These are phyloP conservation scores for Phenganax subtilis DNA, from an alignment of 92 coral and sea anemone genomes.

Conservation along the genomic window DNA sequence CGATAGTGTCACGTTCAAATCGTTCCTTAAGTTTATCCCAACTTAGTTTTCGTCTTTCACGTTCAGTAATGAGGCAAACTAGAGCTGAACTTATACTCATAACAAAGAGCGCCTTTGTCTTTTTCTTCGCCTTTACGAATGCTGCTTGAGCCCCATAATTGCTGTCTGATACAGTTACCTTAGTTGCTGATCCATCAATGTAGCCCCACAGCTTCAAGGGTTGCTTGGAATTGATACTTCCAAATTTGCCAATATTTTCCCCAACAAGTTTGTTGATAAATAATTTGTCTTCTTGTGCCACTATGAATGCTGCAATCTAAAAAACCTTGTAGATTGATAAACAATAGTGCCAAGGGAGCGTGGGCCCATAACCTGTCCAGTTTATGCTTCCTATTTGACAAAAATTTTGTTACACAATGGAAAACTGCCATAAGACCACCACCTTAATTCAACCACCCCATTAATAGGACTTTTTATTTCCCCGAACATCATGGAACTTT, in stretches of 20 bases:
- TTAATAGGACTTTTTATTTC: no score
- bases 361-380: slow-evolving; percentile 20
- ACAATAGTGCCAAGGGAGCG: background rate
- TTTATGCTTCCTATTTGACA: background rate
- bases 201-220: background rate
- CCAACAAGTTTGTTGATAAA: background rate
- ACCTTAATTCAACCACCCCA: no score
- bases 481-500: no score
- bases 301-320: background rate
- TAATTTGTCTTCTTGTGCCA: slow-evolving; percentile 1
- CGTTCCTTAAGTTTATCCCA: slow-evolving; percentile 15
- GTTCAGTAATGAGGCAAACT: background rate
- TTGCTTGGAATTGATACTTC: background rate
- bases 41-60: background rate
- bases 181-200: background rate
- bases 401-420: no score
- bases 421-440: no score
- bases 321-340: background rate
- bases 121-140: background rate
- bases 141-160: background rate
- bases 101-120: slow-evolving; percentile 1
- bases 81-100: slow-evolving; percentile 12
- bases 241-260: background rate
- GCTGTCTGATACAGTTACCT: background rate
- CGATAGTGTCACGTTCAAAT: background rate